A percentile compares a stretch with the other conserved stretches of the same genome.
phyloP scores from a whole-genome alignment of 2,113 vertebrate genomes.

The Istiophorus platypterus region DNA sequence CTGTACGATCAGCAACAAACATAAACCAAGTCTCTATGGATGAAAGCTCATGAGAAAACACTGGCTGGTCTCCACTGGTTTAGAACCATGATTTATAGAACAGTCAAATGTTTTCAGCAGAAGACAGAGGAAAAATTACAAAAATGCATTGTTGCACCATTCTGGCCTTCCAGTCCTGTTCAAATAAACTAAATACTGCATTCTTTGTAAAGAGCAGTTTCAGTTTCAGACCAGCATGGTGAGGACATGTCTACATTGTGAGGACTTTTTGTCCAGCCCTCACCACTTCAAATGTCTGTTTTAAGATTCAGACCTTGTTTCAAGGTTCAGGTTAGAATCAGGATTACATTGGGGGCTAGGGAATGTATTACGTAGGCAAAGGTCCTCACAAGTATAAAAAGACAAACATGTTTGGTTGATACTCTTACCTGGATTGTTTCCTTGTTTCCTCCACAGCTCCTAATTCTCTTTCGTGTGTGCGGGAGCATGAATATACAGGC shows the following conservation, averaged over 20 bases:
- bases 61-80: background rate
- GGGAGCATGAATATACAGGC: background rate
- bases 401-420: background rate
- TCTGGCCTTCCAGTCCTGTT: background rate
- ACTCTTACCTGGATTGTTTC: slow-evolving; percentile 1
- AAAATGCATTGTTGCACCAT: too few species aligned
- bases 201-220: too few species aligned
- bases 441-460: background rate
- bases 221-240: background rate
- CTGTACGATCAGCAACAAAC: background rate
- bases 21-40: background rate
- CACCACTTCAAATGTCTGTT: background rate
- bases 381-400: background rate
- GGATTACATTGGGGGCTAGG: background rate
- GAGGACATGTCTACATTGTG: background rate
- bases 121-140: too few species aligned
- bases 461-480: background rate
- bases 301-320: background rate
- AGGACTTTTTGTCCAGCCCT: background rate
- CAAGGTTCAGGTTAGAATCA: background rate
- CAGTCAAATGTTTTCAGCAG: too few species aligned
- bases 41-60: too few species aligned
- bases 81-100: too few species aligned
- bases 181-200: background rate
- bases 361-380: background rate